Evolutionary conservation across 1,140 invertebrate species (phyloP), one percentile per base, ranked within the genome.

Genomic region (Lysiphlebus fabarum): DNA sequence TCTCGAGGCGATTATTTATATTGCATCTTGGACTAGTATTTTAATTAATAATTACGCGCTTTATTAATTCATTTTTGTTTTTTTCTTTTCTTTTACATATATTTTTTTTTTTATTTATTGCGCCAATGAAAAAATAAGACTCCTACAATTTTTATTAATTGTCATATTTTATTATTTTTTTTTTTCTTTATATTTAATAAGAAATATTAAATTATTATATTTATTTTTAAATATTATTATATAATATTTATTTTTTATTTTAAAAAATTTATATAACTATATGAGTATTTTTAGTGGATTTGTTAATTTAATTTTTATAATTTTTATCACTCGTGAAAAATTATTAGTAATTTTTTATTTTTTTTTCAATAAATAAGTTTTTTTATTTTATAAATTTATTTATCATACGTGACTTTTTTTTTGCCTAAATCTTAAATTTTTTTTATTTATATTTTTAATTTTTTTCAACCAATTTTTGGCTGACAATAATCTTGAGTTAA

Each of bases 11-110:
- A 33, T 37, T 56, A 47, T 44, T 26, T 56, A 56, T 56, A 56
- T 56, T 56, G 53, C 53, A 56, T 56, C 53, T 56, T 12, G 53
- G 53, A 56, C 53, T 56, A 56, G 53, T 56, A 56, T 44, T 54
- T 45, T 7, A 43, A 42, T 56, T 17, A 26, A 45, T 37, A 41
- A 56, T 44, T 47, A 45, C 53, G 43, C 43, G 36, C 10, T 56
- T 56, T 12, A 37, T 53, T 12, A 11, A 17, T 43, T 14, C 14
- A 41, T 33, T 42, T 44, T 43, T 36, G 33, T 44, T 44, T 44
- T n/a, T 33, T 43, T 26, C 5, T 34, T 41, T 34, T 36, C 45
- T 45, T 56, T 56, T 45, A n/a, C 11, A 51, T 37, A 4, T 38
- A n/a, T 51, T 34, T 5, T 49, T 48, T 4, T 45, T 7, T 11